Conservation (phyloP, 2,797 vertebrate species). For the Pelodytes ibericus region DNA sequence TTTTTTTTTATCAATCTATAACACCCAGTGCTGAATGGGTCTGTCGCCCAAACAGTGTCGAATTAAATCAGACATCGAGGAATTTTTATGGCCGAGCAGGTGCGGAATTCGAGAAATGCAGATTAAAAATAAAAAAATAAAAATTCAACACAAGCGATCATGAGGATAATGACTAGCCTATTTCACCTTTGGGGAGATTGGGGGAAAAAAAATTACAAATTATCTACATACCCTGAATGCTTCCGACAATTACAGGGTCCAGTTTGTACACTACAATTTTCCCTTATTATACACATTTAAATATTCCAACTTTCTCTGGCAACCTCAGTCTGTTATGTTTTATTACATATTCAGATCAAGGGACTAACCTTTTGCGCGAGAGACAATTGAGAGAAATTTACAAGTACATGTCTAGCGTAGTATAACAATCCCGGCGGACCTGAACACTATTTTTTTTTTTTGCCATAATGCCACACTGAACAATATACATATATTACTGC, state of each 20-base stretch:
- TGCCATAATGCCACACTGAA: conserved; percentile 78
- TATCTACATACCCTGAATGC: conserved; percentile 61
- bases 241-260: conserved; percentile 68
- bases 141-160: neutral
- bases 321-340: conserved; percentile 78
- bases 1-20: neutral
- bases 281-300: conserved; percentile 79
- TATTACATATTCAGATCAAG: conserved; percentile 88
- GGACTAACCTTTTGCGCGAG: conserved; percentile 88
- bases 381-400: conserved; percentile 85
- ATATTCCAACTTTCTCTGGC: conserved; percentile 78
- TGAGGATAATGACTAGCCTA: conserved; percentile 51
- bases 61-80: too few relatives aligned
- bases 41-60: too few relatives aligned
- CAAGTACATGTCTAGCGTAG: conserved; percentile 79
- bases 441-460: conserved; percentile 75
- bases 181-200: conserved; percentile 54
- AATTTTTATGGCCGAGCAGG: neutral
- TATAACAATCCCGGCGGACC: conserved; percentile 79
- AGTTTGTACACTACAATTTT: conserved; percentile 77
- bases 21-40: too few relatives aligned
- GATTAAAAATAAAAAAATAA: neutral
- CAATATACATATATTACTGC: conserved; percentile 82
- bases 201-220: conserved; percentile 58
- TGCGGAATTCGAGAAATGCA: neutral